phyloP scores from a whole-genome alignment of 1,140 invertebrate species.

The Ephestia elutella region DNA sequence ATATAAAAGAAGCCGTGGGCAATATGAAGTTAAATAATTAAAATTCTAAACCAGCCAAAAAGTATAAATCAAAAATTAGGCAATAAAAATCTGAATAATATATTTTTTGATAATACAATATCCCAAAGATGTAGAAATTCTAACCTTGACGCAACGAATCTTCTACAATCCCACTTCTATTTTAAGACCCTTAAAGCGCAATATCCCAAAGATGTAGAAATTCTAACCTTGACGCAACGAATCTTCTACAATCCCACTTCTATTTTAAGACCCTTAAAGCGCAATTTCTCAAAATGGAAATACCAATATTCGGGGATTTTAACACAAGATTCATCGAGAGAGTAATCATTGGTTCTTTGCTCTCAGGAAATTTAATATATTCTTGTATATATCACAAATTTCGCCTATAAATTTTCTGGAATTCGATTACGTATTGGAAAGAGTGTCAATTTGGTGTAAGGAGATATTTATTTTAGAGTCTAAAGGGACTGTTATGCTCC shows the following conservation, averaged over 20 bases:
- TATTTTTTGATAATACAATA: no score
- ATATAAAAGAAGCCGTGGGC: no score
- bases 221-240: background rate
- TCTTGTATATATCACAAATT: constrained; percentile 1
- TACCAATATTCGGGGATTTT: background rate
- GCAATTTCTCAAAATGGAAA: background rate
- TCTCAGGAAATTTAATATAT: background rate
- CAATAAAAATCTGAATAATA: no score
- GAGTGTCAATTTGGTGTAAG: background rate
- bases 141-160: background rate
- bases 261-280: background rate
- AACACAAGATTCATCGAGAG: background rate
- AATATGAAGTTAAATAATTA: no score
- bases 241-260: background rate
- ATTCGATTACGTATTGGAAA: constrained; percentile 1
- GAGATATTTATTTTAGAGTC: background rate
- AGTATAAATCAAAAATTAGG: no score
- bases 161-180: background rate
- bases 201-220: background rate
- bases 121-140: background rate
- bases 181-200: background rate
- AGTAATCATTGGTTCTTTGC: background rate
- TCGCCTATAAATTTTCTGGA: background rate
- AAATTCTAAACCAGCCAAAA: no score
- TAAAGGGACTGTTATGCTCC: background rate